Conservation (phyloP, 2,113 vertebrate genomes). For the Anser cygnoides region DNA sequence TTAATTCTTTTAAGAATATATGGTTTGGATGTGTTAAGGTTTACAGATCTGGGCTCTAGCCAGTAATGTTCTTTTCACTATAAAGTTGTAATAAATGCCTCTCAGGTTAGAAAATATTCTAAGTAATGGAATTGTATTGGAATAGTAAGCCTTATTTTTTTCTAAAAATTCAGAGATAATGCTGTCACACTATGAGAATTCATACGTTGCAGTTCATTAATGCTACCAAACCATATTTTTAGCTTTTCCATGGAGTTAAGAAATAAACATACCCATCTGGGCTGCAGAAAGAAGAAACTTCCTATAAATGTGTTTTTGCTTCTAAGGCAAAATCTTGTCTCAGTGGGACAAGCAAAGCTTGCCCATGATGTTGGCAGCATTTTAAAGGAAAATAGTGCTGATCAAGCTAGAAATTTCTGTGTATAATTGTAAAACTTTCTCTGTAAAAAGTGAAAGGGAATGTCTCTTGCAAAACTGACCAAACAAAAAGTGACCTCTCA, state of each 20-base stretch:
- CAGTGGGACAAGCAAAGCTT: neutral
- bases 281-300: neutral
- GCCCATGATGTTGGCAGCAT: neutral
- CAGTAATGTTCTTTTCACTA: neutral
- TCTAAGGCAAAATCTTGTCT: constrained; percentile 10
- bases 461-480: neutral
- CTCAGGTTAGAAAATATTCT: neutral
- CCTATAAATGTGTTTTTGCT: neutral
- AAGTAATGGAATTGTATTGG: neutral
- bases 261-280: neutral
- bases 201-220: constrained; percentile 15
- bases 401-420: neutral
- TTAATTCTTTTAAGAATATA: neutral
- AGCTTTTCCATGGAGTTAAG: neutral
- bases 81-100: neutral
- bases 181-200: neutral
- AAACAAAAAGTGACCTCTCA: neutral
- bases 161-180: neutral
- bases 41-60: neutral
- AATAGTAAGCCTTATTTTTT: neutral
- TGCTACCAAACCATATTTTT: constrained; percentile 13
- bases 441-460: neutral
- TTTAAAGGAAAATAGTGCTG: constrained; percentile 23
- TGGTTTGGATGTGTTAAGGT: neutral
- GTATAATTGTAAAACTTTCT: neutral